Percentiles rank a stretch among this genome's conserved stretches.
These are phyloP conservation scores for Astatoreochromis straeleni DNA, from an alignment of 2,113 vertebrate species.

Conservation along the genomic window DNA sequence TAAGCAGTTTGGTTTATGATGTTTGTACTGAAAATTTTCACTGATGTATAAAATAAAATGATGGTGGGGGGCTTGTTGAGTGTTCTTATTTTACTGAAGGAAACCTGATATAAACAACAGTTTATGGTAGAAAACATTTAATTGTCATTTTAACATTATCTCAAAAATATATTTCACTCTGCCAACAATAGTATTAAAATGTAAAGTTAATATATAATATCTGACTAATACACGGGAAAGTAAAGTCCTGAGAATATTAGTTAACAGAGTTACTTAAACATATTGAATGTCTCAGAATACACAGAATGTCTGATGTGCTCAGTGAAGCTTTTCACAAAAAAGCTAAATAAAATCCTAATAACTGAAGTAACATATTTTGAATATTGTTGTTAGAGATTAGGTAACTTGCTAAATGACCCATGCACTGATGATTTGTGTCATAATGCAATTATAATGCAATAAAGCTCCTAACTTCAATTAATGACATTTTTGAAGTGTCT, in stretches of 20 bases:
- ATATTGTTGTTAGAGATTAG: neutral
- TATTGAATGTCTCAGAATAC: neutral
- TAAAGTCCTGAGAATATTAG: neutral
- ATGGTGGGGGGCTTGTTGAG: neutral
- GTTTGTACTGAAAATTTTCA: neutral
- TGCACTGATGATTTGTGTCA: neutral
- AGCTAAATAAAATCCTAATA: neutral
- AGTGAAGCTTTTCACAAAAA: neutral
- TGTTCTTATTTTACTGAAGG: neutral
- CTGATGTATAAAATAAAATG: neutral
- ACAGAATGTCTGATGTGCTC: neutral
- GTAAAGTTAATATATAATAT: neutral
- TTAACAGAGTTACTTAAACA: neutral
- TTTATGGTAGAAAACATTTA: neutral
- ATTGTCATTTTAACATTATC: neutral
- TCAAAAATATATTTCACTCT: neutral
- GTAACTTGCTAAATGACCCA: neutral
- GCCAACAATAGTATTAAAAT: neutral
- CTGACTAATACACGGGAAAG: neutral
- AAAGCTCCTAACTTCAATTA: neutral
- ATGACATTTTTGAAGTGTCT: neutral
- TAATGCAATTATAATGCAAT: neutral
- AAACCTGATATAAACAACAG: neutral
- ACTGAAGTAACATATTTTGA: neutral
- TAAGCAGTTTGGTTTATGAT: neutral